A percentile compares a stretch with the other conserved stretches of the same genome.
Evolutionary conservation across 30 jellyfish, hydroid and myxozoan species (phyloP).

Genomic region (Chironex yamaguchii): DNA sequence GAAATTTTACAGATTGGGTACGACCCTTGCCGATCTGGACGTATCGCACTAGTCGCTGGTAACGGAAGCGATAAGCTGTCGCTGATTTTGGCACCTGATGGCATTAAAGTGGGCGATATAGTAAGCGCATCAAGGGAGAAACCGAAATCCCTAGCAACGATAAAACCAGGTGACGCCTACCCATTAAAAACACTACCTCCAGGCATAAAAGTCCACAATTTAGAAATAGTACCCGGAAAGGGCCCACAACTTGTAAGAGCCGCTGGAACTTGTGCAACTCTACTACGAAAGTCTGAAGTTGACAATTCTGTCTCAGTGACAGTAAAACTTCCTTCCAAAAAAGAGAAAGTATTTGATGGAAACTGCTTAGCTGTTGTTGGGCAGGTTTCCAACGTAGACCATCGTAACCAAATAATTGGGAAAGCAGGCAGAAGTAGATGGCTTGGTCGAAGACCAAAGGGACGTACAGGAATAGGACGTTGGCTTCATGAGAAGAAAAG

Average conservation of each 20-base stretch:
- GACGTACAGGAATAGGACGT: slow-evolving; percentile 95
- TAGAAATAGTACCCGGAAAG: slow-evolving; percentile 88
- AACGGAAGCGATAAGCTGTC: slow-evolving; percentile 66
- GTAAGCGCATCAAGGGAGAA: slow-evolving; percentile 92
- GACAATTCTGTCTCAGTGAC: slow-evolving; percentile 13
- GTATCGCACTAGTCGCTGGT: slow-evolving; percentile 96
- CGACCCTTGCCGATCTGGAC: slow-evolving; percentile 96
- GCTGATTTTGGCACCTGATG: slow-evolving; percentile 90
- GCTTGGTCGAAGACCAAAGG: slow-evolving; percentile 94
- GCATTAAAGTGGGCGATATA: slow-evolving; percentile 85
- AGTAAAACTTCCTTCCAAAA: slow-evolving; percentile 67
- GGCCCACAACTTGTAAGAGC: slow-evolving; percentile 92
- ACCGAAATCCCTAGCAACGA: slow-evolving; percentile 85
- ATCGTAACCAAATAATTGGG: slow-evolving; percentile 85
- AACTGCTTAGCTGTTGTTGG: slow-evolving; percentile 93
- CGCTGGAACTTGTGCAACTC: slow-evolving; percentile 92
- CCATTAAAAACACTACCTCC: slow-evolving; percentile 91
- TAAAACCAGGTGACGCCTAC: slow-evolving; percentile 95
- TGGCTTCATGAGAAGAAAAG: slow-evolving; percentile 91
- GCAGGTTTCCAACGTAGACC: slow-evolving; percentile 82
- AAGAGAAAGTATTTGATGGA: slow-evolving; percentile 63
- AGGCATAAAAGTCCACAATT: slow-evolving; percentile 89
- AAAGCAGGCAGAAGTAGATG: slow-evolving; percentile 99
- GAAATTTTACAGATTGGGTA: slow-evolving; percentile 87
- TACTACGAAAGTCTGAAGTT: slow-evolving; percentile 61